Base-by-base conservation (phyloP, 2,113 vertebrate species). In the Struthidea cinerea region DNA sequence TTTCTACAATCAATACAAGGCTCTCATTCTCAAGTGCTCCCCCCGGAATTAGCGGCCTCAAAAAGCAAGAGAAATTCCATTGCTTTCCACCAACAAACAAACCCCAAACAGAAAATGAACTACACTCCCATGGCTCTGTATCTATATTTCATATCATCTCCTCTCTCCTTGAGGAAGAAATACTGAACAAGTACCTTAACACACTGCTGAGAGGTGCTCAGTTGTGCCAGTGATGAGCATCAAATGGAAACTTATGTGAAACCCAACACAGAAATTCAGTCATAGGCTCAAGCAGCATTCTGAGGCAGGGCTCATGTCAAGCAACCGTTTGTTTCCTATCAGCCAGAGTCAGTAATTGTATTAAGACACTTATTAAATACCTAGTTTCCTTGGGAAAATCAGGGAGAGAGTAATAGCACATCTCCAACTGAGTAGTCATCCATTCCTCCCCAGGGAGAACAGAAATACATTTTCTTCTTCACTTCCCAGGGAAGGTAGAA, bases 31-130 rank as follows among this genome's bases (percentile, higher is more conserved):
- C 33, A 27, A 16, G 16, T 41, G 12, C 4, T 64, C 12, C 53
- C 28, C 26, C 41, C 7, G 16, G 28, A 89, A 63, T 8, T 56
- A 56, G 13, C 17, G 44, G 41, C 50, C 8, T 39, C 27, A 74
- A 56, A 84, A 84, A 69, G 19, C 2, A 1, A 61, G 16, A 64
- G 28, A 77, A 57, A 56, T 37, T 39, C 53, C 37, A 20, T 9
- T 17, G 9, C 22, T 39, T 87, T 50, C 39, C 30, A 46, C 37
- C 81, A 79, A n/a, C 11, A 39, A 49, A 20, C 44, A 56, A 32
- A 24, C 22, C 2, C 4, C 9, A 39, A 70, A 55, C 1, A 1
- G 44, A 63, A 78, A 87, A 9, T 3, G 1, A 90, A 44, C 0
- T 0, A 50, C 15, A 21, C 10, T 92, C 7, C 52, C 26, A 27